phyloP scores from a whole-genome alignment of 2,113 vertebrate species.

The Emberiza fucata region DNA sequence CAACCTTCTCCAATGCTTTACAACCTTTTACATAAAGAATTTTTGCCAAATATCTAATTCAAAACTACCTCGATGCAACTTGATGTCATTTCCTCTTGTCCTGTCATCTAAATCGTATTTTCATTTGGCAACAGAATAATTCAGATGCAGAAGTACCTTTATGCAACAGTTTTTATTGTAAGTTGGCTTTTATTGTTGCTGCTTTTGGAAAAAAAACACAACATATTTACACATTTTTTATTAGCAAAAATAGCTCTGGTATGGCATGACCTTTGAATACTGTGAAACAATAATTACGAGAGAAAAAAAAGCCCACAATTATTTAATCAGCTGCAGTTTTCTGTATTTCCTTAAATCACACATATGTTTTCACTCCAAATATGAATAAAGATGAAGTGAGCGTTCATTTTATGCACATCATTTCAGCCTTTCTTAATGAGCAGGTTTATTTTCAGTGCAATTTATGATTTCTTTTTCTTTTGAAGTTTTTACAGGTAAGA shows the following conservation, averaged over 20 bases:
- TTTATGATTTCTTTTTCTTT: background rate
- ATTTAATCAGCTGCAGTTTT: background rate
- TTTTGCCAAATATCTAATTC: background rate
- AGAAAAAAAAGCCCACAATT: fast-evolving
- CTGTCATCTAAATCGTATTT: background rate
- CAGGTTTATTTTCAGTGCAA: background rate
- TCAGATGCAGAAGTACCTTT: background rate
- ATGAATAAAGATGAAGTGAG: background rate
- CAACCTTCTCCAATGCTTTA: background rate
- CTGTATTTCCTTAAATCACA: background rate
- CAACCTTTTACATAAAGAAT: background rate
- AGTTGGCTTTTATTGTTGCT: too few relatives aligned
- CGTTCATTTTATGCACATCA: background rate
- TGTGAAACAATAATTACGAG: background rate
- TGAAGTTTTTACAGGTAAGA: background rate
- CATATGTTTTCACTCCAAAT: background rate
- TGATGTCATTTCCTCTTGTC: background rate
- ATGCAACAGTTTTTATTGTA: background rate
- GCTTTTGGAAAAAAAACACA: background rate
- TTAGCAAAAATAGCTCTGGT: background rate
- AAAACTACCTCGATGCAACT: background rate
- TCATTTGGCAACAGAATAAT: background rate
- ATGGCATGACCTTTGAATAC: background rate
- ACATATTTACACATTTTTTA: background rate
- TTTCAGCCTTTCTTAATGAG: background rate